Conservation (phyloP, 2,797 vertebrate species). For the Sebastes hubbsi region DNA sequence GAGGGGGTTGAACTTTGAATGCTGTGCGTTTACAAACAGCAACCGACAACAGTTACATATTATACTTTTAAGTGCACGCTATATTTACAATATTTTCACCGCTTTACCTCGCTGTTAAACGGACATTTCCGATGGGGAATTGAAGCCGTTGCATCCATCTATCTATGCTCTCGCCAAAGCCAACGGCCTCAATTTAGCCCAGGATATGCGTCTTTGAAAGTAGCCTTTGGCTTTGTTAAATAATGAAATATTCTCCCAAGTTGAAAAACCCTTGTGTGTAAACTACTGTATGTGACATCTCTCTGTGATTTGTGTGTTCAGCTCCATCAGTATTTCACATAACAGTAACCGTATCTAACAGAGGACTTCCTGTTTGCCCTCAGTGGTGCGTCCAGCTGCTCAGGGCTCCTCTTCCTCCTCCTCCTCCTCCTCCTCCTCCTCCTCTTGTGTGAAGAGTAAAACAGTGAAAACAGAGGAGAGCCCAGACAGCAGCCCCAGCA, state of each 20-base stretch:
- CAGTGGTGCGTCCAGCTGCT: conserved; percentile 69
- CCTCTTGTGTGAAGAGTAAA: conserved; percentile 59
- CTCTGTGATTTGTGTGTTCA: background rate
- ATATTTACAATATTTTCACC: too few species aligned
- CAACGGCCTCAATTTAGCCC: background rate
- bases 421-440: conserved; percentile 40
- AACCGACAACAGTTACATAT: too few species aligned
- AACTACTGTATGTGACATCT: background rate
- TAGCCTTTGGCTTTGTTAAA: background rate
- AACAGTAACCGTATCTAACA: background rate
- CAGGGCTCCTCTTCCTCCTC: conserved; percentile 50
- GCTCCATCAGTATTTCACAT: background rate
- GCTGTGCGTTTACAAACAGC: too few species aligned
- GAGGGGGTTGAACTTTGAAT: too few species aligned
- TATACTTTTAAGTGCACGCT: too few species aligned
- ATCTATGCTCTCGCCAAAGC: too few species aligned
- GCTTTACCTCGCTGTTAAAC: too few species aligned
- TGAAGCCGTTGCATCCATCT: too few species aligned
- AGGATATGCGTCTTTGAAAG: background rate
- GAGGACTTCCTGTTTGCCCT: conserved; percentile 13
- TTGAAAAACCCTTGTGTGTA: background rate
- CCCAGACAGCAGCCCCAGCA: conserved; percentile 21
- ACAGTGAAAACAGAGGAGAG: conserved; percentile 26
- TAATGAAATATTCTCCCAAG: background rate
- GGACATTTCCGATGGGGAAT: too few species aligned